Conservation (phyloP, 2,888 invertebrate species). For the Selenia dentaria region DNA sequence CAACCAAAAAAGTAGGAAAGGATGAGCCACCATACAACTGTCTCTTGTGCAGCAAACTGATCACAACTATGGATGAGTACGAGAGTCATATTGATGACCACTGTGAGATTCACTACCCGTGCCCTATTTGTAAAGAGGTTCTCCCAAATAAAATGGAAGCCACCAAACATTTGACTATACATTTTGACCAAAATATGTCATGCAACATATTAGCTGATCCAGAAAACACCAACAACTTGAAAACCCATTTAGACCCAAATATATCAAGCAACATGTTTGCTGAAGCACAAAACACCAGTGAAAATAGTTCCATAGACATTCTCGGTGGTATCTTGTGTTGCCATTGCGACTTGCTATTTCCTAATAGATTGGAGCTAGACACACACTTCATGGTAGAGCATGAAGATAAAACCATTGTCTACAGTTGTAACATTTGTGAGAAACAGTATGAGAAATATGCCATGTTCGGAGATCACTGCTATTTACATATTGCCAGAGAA, state of each 20-base stretch:
- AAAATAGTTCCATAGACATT: constrained; percentile 53
- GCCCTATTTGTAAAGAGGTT: constrained; percentile 65
- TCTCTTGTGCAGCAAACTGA: constrained; percentile 50
- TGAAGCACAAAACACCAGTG: background rate
- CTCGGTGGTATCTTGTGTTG: constrained; percentile 79
- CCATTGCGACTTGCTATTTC: constrained; percentile 77
- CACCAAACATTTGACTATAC: constrained; percentile 58
- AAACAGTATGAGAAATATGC: constrained; percentile 82
- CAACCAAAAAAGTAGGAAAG: constrained; percentile 40
- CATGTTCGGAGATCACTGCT: constrained; percentile 82
- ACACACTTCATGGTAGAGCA: constrained; percentile 78
- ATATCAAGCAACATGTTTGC: constrained; percentile 24
- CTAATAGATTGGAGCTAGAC: constrained; percentile 79
- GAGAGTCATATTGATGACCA: constrained; percentile 67
- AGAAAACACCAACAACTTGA: constrained; percentile 42
- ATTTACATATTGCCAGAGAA: constrained; percentile 73
- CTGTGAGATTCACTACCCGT: constrained; percentile 55
- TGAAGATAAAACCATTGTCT: constrained; percentile 59
- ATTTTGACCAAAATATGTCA: constrained; percentile 56
- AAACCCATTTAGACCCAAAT: constrained; percentile 60
- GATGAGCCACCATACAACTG: constrained; percentile 64
- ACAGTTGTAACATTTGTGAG: constrained; percentile 84
- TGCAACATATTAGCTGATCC: constrained; percentile 2
- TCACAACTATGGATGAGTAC: constrained; percentile 57
- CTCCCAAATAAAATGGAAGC: constrained; percentile 50